Evolutionary conservation across 2,797 vertebrate genomes (phyloP).

Genomic region (Amphiprion clarkii): DNA sequence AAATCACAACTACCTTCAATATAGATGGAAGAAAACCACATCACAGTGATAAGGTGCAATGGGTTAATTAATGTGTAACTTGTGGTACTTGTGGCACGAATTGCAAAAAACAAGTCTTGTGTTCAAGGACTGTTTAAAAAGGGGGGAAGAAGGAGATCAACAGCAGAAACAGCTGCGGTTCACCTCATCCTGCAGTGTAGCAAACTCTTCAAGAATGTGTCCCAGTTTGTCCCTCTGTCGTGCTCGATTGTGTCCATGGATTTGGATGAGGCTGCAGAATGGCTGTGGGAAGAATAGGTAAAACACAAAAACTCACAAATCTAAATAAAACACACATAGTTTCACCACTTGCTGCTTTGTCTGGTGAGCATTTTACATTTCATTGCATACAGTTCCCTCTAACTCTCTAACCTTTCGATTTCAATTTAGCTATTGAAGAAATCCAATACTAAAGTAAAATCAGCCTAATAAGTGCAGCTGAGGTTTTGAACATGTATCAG

Average conservation of each 20-base stretch:
- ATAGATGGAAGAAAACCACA: background rate
- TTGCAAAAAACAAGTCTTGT: background rate
- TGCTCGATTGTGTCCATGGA: conserved; percentile 98
- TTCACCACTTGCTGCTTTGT: background rate
- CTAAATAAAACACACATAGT: background rate
- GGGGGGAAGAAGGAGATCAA: background rate
- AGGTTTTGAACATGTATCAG: background rate
- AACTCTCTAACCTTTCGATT: background rate
- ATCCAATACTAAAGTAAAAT: background rate
- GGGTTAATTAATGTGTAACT: background rate
- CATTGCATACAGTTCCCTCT: background rate
- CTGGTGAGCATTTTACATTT: background rate
- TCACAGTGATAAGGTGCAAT: background rate
- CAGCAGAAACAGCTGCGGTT: background rate
- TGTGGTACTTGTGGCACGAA: background rate
- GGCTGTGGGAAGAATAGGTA: conserved; percentile 83
- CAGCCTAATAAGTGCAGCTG: background rate
- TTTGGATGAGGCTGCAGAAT: conserved; percentile 98
- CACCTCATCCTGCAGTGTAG: conserved; percentile 98
- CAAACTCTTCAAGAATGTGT: conserved; percentile 98
- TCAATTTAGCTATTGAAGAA: background rate
- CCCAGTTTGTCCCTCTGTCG: conserved; percentile 98
- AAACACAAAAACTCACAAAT: background rate
- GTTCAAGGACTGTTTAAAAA: background rate
- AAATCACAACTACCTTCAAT: background rate